phyloP scores from a whole-genome alignment of 2,888 invertebrate species.

The Netelia melanura region DNA sequence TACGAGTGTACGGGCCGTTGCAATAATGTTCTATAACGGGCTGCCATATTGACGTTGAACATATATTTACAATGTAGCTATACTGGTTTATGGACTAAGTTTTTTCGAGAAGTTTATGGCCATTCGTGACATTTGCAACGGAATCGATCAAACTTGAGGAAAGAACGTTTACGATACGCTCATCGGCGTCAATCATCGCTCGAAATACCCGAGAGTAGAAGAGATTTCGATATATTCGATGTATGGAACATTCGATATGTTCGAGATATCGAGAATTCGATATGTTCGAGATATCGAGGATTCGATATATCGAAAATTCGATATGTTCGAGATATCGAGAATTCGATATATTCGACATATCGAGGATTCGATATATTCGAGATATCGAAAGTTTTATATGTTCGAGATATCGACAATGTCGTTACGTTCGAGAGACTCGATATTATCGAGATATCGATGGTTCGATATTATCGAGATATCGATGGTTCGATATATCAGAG shows the following conservation, averaged over 20 bases:
- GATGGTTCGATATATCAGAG: neutral
- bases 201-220: too few relatives aligned
- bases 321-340: neutral
- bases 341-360: neutral
- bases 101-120: too few relatives aligned
- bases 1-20: neutral
- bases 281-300: too few relatives aligned
- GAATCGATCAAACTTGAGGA: too few relatives aligned
- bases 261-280: neutral
- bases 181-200: too few relatives aligned
- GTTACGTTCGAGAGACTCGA: too few relatives aligned
- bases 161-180: too few relatives aligned
- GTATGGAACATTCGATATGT: neutral
- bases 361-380: neutral
- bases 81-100: neutral
- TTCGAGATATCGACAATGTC: neutral
- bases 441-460: neutral
- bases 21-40: neutral
- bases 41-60: neutral
- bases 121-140: too few relatives aligned
- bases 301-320: too few relatives aligned
- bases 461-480: too few relatives aligned
- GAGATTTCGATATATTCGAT: too few relatives aligned
- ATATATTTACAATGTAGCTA: neutral
- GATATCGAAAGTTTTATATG: neutral